Conservation (phyloP, 2,113 vertebrate species). For the Tylochromis polylepis region DNA sequence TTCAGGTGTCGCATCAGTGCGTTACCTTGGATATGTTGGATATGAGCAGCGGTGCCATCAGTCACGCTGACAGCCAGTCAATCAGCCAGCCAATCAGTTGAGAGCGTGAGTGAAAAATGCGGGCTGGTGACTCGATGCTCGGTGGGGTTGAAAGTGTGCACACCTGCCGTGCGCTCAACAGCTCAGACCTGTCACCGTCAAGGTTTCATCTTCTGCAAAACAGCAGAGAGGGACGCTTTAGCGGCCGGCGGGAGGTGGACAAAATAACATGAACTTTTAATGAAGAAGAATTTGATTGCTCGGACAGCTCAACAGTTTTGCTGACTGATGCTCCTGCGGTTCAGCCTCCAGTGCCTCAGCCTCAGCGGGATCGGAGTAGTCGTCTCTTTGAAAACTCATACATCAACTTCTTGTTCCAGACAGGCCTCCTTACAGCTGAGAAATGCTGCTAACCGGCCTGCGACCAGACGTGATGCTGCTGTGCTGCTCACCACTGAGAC, state of each 20-base stretch:
- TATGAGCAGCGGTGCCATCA: slow-evolving; percentile 21
- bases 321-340: neutral
- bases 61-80: slow-evolving; percentile 52
- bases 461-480: neutral
- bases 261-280: neutral
- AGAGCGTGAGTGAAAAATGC: neutral
- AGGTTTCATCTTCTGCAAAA: neutral
- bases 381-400: neutral
- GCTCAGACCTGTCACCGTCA: neutral
- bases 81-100: slow-evolving; percentile 38
- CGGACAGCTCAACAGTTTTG: neutral
- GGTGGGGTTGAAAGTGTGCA: neutral
- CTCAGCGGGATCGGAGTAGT: neutral
- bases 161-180: neutral
- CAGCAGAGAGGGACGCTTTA: neutral
- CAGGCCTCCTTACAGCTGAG: neutral
- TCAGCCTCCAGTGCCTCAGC: neutral
- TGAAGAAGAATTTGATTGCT: neutral
- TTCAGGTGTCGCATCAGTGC: slow-evolving; percentile 10
- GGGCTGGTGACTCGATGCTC: neutral
- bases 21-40: slow-evolving; percentile 23
- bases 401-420: neutral
- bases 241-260: neutral
- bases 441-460: neutral
- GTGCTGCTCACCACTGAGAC: neutral